Evolutionary conservation across 2,113 vertebrate species (phyloP).

Genomic region (Pseudorasbora parva): DNA sequence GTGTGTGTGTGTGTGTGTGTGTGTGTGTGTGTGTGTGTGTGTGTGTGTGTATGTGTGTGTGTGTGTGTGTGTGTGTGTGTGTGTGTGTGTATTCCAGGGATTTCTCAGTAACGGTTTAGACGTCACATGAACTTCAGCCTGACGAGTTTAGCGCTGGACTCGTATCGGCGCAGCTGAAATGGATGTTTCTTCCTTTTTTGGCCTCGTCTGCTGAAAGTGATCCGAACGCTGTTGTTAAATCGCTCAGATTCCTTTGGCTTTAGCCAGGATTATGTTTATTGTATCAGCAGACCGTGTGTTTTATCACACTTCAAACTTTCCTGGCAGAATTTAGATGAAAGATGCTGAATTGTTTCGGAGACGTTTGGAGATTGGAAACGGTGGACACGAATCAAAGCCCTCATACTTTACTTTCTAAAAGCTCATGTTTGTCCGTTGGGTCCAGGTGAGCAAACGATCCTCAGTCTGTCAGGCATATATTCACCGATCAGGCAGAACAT

Average conservation of each 20-base stretch:
- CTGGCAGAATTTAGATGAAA: background rate
- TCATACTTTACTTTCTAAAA: background rate
- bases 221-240: background rate
- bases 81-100: background rate
- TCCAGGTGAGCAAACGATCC: background rate
- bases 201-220: background rate
- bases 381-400: background rate
- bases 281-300: background rate
- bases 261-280: background rate
- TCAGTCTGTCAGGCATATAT: background rate
- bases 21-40: background rate
- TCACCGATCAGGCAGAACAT: too few species aligned
- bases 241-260: background rate
- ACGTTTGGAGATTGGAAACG: background rate
- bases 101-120: background rate
- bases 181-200: background rate
- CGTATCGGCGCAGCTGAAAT: background rate
- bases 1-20: background rate
- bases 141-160: background rate
- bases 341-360: background rate
- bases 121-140: too few species aligned
- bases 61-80: background rate
- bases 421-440: background rate
- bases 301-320: background rate
- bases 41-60: background rate